Percentiles rank a stretch among this genome's conserved stretches.
Conservation (phyloP, 2,888 invertebrate genomes). For the Idaea aversata region DNA sequence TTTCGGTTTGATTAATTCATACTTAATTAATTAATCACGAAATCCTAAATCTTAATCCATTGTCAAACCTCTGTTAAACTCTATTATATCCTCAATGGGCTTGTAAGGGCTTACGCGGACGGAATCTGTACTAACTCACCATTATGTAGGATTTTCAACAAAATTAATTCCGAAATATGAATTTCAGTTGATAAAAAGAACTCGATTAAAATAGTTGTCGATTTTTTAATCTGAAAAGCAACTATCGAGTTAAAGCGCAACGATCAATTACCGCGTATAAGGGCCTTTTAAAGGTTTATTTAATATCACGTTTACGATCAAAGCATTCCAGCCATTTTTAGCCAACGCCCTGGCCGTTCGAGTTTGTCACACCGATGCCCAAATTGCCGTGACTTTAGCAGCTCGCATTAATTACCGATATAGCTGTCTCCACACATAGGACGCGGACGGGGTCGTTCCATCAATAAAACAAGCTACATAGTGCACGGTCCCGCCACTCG, state of each 20-base stretch:
- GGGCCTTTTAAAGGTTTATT: no score
- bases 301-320: conserved; percentile 8
- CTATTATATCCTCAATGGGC: conserved; percentile 8
- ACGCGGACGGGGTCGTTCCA: conserved; percentile 34
- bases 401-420: conserved; percentile 43
- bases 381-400: conserved; percentile 31
- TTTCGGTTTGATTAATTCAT: not conserved
- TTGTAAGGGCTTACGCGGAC: conserved; percentile 14
- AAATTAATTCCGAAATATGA: not conserved
- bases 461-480: conserved; percentile 62
- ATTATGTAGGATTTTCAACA: not conserved
- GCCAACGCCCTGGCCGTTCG: conserved; percentile 21
- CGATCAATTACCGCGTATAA: no score
- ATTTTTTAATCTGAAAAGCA: not conserved
- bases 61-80: conserved; percentile 19
- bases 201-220: not conserved
- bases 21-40: conserved; percentile 15
- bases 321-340: conserved; percentile 24
- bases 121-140: conserved; percentile 9
- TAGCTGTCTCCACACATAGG: conserved; percentile 31
- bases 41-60: conserved; percentile 10
- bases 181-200: not conserved
- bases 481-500: conserved; percentile 48
- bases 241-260: no score
- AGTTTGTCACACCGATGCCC: conserved; percentile 28